A percentile compares a stretch with the other conserved stretches of the same genome.
Conservation (phyloP, 1,140 invertebrate genomes). For the Popillia japonica region DNA sequence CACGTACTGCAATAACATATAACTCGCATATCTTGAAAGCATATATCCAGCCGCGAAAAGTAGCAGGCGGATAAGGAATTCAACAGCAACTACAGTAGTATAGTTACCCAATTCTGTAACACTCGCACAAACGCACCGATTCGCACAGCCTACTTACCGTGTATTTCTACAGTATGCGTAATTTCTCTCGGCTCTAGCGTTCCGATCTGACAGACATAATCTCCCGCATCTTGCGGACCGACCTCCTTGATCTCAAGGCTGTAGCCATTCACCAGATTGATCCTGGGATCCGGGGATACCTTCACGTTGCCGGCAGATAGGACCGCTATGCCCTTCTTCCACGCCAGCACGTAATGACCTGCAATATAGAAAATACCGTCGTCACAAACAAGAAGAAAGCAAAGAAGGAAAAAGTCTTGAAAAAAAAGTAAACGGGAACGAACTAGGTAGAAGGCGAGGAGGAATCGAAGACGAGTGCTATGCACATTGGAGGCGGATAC, state of each 20-base stretch:
- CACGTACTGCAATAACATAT: too few relatives aligned
- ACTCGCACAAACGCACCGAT: too few relatives aligned
- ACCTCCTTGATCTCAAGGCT: constrained; percentile 67
- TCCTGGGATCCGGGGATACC: constrained; percentile 67
- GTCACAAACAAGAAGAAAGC: not conserved
- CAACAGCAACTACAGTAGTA: too few relatives aligned
- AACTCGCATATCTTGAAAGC: too few relatives aligned
- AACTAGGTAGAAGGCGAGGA: too few relatives aligned
- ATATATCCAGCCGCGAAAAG: too few relatives aligned
- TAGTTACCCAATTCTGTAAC: too few relatives aligned
- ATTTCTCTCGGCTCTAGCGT: constrained; percentile 67
- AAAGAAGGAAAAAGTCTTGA: not conserved
- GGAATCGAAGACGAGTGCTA: too few relatives aligned
- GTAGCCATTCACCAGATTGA: constrained; percentile 65
- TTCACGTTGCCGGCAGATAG: constrained; percentile 67
- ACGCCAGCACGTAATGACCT: constrained; percentile 65
- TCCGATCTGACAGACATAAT: constrained; percentile 70
- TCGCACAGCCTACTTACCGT: constrained; percentile 69
- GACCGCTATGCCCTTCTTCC: constrained; percentile 69
- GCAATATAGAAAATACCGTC: constrained; percentile 46
- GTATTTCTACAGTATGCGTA: constrained; percentile 67
- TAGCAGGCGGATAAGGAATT: too few relatives aligned
- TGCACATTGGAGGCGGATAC: too few relatives aligned
- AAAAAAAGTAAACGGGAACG: not conserved
- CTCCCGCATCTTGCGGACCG: constrained; percentile 66